These are phyloP conservation scores for Rhinichthys klamathensis DNA, from an alignment of 2,113 vertebrate genomes.

Conservation along the genomic window DNA sequence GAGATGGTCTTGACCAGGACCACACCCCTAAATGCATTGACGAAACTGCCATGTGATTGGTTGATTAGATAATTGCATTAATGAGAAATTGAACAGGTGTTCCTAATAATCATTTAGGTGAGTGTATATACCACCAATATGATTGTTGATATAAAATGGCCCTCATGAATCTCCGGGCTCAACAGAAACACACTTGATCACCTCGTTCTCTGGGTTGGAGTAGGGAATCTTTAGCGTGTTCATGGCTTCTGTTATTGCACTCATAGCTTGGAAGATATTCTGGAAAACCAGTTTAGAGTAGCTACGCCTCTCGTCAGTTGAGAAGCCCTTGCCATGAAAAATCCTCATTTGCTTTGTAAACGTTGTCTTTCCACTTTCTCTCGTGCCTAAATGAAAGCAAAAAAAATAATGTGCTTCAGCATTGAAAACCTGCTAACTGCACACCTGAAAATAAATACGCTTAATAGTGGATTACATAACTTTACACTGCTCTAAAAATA, in stretches of 20 bases:
- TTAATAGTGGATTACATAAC: too few species aligned
- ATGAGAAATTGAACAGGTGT: too few species aligned
- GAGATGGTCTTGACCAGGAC: too few species aligned
- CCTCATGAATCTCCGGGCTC: neutral
- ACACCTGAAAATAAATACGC: too few species aligned
- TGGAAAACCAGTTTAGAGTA: conserved; percentile 84
- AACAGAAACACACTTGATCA: conserved; percentile 47
- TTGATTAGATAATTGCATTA: too few species aligned
- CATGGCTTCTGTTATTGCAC: conserved; percentile 83
- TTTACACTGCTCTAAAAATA: too few species aligned
- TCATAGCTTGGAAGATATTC: conserved; percentile 83
- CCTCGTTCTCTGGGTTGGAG: conserved; percentile 77
- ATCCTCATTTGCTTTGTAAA: conserved; percentile 88
- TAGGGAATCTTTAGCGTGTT: conserved; percentile 79
- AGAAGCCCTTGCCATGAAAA: conserved; percentile 83
- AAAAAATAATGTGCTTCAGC: conserved; percentile 52
- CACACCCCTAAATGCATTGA: too few species aligned
- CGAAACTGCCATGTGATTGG: too few species aligned
- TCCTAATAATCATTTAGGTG: too few species aligned
- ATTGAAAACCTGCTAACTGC: too few species aligned
- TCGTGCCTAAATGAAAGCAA: conserved; percentile 84
- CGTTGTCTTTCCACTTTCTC: conserved; percentile 90
- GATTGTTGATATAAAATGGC: neutral
- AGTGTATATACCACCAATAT: neutral
- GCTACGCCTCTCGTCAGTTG: conserved; percentile 80